Conservation (phyloP, 2,113 vertebrate species). For the Chauna torquata region DNA sequence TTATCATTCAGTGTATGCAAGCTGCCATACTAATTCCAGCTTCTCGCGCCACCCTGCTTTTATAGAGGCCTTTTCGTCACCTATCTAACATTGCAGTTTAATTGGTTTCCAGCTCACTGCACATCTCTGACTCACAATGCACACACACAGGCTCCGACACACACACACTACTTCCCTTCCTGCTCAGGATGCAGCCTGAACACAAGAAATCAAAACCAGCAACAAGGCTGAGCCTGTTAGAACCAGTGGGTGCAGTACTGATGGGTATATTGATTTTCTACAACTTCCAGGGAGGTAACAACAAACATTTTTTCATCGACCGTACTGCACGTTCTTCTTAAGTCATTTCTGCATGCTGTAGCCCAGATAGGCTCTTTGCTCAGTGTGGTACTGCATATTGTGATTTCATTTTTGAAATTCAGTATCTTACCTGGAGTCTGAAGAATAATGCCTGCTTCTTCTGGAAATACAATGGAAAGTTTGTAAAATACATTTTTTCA, state of each 20-base stretch:
- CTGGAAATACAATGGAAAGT: neutral
- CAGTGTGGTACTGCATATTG: neutral
- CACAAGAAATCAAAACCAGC: neutral
- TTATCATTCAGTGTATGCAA: neutral
- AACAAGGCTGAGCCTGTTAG: slow-evolving; percentile 16
- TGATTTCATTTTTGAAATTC: neutral
- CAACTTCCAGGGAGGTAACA: slow-evolving; percentile 43
- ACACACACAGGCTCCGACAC: neutral
- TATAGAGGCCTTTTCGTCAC: neutral
- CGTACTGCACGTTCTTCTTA: neutral
- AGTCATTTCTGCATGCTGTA: neutral
- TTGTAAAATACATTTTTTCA: neutral
- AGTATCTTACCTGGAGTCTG: neutral
- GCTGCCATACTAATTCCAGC: neutral
- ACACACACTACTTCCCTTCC: neutral
- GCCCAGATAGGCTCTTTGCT: neutral
- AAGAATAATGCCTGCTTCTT: neutral
- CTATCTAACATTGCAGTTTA: slow-evolving; percentile 19
- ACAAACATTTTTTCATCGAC: slow-evolving; percentile 1
- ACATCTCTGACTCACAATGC: neutral
- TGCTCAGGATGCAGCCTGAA: neutral
- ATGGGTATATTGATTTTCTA: slow-evolving; percentile 47
- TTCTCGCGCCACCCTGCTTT: neutral
- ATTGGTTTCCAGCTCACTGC: slow-evolving; percentile 45
- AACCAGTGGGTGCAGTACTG: neutral